Evolutionary conservation across 2,797 vertebrate genomes (phyloP), one percentile per base, ranked within the genome.

Genomic region (Hafferia zeledoni): DNA sequence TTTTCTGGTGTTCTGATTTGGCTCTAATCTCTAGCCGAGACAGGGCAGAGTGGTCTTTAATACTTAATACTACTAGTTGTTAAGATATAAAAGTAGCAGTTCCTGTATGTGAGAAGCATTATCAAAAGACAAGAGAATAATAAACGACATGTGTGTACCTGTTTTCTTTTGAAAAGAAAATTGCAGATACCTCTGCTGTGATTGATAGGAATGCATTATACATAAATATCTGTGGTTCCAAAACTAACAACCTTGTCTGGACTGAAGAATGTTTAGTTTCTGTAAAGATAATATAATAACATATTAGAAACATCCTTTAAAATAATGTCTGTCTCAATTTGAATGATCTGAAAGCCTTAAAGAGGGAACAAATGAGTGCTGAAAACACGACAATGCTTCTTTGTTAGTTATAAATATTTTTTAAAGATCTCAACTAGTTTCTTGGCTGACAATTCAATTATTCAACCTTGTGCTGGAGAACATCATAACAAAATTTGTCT

Each of bases 391-490:
- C 65, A 76, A 12, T 72, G 27, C 52, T 79, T 86, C 84, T 71
- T 18, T 68, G 35, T 83, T 85, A 0, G 59, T 89, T 77, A 93
- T 49, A 89, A 95, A 94, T 90, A 83, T 82, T 79, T 91, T 87
- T 88, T 52, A 8, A 88, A 86, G 67, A 88, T 82, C 80, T 93
- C 89, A 53, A 57, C 87, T 75, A 47, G 79, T 71, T 92, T 3
- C 59, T 47, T 85, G 55, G 35, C 28, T 95, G 94, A 93, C 92
- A 96, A 93, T 89, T 89, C 89, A 91, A 78, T 93, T 94, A 91
- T 78, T 97, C 84, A 92, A 17, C 61, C 50, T 90, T 68, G 55
- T 89, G 65, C 85, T 91, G 59, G 44, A 88, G 82, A 95, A 91
- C 24, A 86, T 92, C 47, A 59, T 76, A 88, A 86, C 56, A 81